Evolutionary conservation across 2,888 invertebrate genomes (phyloP).

Genomic region (Agonopterix arenella): DNA sequence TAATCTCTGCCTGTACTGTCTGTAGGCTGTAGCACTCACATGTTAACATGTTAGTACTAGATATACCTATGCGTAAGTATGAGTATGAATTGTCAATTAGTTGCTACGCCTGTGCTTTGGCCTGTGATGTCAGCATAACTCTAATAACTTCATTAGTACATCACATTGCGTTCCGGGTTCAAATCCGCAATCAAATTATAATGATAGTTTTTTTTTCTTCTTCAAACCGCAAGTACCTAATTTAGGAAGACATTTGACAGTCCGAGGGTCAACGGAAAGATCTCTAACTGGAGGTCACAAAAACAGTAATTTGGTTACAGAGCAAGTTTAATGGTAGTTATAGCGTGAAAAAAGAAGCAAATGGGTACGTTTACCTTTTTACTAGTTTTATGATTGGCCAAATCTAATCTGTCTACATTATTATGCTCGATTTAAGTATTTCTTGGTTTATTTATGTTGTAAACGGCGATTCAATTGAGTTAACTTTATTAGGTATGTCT

Average conservation of each 20-base stretch:
- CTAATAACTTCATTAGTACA: background rate
- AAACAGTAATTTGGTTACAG: background rate
- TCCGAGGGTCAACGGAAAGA: background rate
- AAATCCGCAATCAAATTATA: background rate
- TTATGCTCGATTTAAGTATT: too few species aligned
- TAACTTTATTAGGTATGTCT: too few species aligned
- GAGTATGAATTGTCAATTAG: too few species aligned
- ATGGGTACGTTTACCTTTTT: background rate
- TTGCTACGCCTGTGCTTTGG: too few species aligned
- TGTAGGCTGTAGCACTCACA: too few species aligned
- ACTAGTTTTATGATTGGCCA: background rate
- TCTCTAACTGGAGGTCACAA: background rate
- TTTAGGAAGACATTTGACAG: conserved; percentile 9
- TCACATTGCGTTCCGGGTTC: background rate
- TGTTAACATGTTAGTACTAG: too few species aligned
- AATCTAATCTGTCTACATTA: background rate
- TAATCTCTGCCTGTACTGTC: too few species aligned
- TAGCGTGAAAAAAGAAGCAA: background rate
- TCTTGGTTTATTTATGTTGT: too few species aligned
- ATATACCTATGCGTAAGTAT: too few species aligned
- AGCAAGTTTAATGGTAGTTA: background rate
- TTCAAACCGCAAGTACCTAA: conserved; percentile 4
- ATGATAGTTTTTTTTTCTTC: conserved; percentile 5
- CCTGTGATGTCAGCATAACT: background rate
- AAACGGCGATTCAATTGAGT: too few species aligned